Evolutionary conservation across 2,888 invertebrate species (phyloP), one percentile per base, ranked within the genome.

Genomic region (Drosophila anomalata): DNA sequence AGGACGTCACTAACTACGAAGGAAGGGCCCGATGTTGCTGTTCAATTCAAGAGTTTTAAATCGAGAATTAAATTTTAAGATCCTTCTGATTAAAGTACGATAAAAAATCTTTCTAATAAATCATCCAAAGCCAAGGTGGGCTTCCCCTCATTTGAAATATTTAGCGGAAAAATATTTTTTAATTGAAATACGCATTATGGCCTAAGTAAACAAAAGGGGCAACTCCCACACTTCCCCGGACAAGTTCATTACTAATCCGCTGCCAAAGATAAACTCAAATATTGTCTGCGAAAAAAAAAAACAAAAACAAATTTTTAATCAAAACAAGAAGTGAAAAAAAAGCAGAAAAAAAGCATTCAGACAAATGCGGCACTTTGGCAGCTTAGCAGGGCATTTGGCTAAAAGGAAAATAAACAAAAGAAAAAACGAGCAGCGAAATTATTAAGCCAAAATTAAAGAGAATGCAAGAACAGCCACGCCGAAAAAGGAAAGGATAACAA

Each of bases 171-270:
- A 72, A 69, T 75, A 71, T 63, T 77, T 83, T 76, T 79, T 87
- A 83, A 86, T 88, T 80, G 76, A 80, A 88, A 78, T 78, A 54
- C 58, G 47, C 59, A 76, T 83, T 67, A 75, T 68, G 75, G 77
- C 88, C 88, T 87, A 84, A 87, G 70, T 74, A 88, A 88, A 84
- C 87, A 88, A 36, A 9, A 7, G 17, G 6, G 51, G 41, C 53
- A 31, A 31, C 44, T 46, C 50, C 47, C 59, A 12, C 26, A 29
- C 51, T 29, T 17, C 20, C 24, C 20, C n/a, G 26, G 2, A 36
- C 33, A 77, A 78, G 87, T 77, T 87, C 69, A 85, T 85, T 85
- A 85, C 80, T 88, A 88, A 88, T 88, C 89, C 71, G 79, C 86
- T 79, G 55, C 66, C 74, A 74, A 85, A 88, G 90, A 90, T 85